phyloP scores from a whole-genome alignment of 35 echinoderm and acorn worm species.

The Ophiothrix spiculata region DNA sequence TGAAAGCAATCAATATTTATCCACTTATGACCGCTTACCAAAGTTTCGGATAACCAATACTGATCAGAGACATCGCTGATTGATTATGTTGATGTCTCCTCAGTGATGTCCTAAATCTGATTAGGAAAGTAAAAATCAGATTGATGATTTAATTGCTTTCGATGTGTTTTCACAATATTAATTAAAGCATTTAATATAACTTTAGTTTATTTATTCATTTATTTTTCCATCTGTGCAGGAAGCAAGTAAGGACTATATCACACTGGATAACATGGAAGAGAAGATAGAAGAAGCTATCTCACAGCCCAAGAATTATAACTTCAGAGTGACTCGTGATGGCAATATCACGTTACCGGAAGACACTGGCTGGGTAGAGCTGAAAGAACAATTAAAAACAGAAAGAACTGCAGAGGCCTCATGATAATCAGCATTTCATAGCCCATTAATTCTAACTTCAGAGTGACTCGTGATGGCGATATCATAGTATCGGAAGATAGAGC shows the following conservation, averaged over 20 bases:
- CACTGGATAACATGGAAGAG: background rate
- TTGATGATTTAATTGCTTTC: too few relatives aligned
- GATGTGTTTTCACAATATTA: too few relatives aligned
- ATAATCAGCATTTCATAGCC: background rate
- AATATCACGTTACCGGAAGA: background rate
- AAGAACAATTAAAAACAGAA: background rate
- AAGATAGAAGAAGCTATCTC: background rate
- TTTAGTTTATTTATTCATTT: too few relatives aligned
- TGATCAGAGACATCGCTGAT: too few relatives aligned
- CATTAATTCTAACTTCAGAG: background rate
- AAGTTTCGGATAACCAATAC: too few relatives aligned
- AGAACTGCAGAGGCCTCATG: background rate
- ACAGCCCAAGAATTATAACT: background rate
- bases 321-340: background rate
- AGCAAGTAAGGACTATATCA: background rate
- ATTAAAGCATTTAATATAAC: too few relatives aligned
- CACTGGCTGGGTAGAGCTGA: background rate
- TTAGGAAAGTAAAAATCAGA: too few relatives aligned
- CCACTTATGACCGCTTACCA: too few relatives aligned
- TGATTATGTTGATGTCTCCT: too few relatives aligned
- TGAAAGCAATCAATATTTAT: too few relatives aligned
- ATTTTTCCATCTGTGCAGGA: background rate
- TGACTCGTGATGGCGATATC: background rate
- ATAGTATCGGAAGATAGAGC: background rate
- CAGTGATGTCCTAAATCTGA: too few relatives aligned